These are phyloP conservation scores for Arctocebus calabarensis DNA, from an alignment of 2,797 vertebrate species.

Conservation along the genomic window DNA sequence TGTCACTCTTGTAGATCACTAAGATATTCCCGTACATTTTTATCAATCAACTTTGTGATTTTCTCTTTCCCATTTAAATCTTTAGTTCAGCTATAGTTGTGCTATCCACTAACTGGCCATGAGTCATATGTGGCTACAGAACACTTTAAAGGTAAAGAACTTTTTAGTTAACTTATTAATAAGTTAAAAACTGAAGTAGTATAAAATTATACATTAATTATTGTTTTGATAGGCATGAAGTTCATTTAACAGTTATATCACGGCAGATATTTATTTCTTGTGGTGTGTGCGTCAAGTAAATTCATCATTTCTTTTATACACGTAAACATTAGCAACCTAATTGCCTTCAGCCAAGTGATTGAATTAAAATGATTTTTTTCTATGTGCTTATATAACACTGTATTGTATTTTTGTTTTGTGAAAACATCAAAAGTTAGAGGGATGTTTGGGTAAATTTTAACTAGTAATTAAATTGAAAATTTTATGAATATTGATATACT, in stretches of 20 bases:
- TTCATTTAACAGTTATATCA: neutral
- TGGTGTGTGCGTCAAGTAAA: no score
- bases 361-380: neutral
- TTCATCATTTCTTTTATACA: neutral
- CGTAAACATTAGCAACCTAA: neutral
- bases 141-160: neutral
- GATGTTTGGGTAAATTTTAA: neutral
- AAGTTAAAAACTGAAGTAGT: neutral
- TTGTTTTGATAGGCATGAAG: neutral
- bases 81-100: neutral
- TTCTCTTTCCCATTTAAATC: neutral
- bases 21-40: neutral
- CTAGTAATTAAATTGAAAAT: neutral
- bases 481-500: neutral
- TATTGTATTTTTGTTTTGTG: neutral
- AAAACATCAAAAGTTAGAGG: neutral
- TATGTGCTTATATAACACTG: neutral
- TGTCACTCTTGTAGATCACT: neutral
- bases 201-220: neutral
- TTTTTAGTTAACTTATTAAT: neutral
- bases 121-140: neutral
- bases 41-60: neutral
- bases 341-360: neutral
- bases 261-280: neutral
- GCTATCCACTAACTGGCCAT: neutral